These are phyloP conservation scores for Alosa alosa DNA, from an alignment of 2,113 vertebrate species.

Conservation along the genomic window DNA sequence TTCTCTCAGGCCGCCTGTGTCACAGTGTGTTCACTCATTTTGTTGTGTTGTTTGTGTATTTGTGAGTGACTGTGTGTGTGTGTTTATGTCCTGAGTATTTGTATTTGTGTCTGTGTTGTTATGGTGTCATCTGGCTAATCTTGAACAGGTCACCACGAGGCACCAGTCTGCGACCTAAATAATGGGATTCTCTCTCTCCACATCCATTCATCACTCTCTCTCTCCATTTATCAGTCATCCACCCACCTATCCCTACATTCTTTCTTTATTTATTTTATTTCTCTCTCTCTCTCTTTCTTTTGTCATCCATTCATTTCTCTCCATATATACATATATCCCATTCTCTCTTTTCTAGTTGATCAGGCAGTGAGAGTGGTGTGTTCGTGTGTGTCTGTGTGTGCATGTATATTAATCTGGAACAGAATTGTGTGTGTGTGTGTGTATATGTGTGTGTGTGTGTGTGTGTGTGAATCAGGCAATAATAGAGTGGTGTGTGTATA, in stretches of 20 bases:
- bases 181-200: neutral
- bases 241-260: no score
- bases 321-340: neutral
- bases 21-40: neutral
- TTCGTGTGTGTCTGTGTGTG: neutral
- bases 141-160: neutral
- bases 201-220: neutral
- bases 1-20: neutral
- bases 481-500: neutral
- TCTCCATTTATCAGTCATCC: neutral
- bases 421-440: neutral
- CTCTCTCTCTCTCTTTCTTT: neutral
- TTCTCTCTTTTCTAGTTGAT: neutral
- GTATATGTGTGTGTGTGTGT: neutral
- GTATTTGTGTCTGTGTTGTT: neutral
- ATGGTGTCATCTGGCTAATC: neutral
- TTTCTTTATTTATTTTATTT: neutral
- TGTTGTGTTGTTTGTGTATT: conserved; percentile 6
- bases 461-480: neutral
- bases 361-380: neutral
- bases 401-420: neutral
- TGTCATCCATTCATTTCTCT: neutral
- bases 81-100: neutral
- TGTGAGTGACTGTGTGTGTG: conserved; percentile 27
- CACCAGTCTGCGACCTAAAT: neutral